A percentile compares a stretch with the other conserved stretches of the same genome.
Conservation (phyloP, 2,113 vertebrate species). For the Rafetus swinhoei region DNA sequence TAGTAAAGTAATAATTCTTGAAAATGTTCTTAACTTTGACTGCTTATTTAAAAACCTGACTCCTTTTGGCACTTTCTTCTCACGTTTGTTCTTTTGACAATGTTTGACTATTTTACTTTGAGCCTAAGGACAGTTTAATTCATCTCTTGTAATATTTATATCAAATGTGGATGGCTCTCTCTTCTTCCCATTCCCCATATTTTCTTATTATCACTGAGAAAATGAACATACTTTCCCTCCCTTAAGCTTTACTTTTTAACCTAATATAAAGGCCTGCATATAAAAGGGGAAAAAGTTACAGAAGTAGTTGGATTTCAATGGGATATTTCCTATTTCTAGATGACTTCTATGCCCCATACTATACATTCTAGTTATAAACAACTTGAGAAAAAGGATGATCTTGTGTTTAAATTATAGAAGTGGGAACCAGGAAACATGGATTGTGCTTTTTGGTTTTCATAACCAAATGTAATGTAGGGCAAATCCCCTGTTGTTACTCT, state of each 20-base stretch:
- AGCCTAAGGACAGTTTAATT: neutral
- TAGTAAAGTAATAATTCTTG: conserved; percentile 76
- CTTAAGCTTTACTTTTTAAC: neutral
- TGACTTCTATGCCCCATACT: neutral
- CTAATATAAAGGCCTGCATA: neutral
- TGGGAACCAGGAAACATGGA: neutral
- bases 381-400: neutral
- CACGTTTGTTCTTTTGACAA: neutral
- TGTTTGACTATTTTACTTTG: neutral
- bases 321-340: neutral
- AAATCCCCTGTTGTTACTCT: neutral
- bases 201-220: accelerated
- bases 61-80: neutral
- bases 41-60: conserved; percentile 14
- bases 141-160: neutral
- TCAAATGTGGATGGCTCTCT: neutral
- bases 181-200: neutral
- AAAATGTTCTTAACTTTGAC: neutral
- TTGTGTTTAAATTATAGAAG: neutral
- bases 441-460: neutral
- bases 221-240: neutral
- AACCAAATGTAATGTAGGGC: neutral
- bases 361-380: neutral
- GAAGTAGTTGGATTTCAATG: neutral
- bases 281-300: neutral